These are phyloP conservation scores for Sitophilus oryzae DNA, from an alignment of 1,140 invertebrate species.

Conservation along the genomic window DNA sequence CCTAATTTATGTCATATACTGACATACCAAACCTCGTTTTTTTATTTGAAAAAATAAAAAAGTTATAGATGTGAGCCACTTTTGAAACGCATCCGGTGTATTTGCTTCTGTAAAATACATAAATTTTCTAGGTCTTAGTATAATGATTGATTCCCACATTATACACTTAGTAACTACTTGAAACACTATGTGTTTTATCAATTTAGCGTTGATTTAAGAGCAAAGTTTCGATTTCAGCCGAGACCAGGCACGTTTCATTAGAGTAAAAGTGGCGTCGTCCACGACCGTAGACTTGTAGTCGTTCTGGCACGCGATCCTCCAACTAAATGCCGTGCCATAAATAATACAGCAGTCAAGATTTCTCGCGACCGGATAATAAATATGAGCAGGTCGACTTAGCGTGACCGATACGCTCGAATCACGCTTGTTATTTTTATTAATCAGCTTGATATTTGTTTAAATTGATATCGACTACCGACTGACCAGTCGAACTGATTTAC, in stretches of 20 bases:
- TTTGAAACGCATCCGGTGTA: too few species aligned
- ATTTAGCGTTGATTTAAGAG: constrained; percentile 22
- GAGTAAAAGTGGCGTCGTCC: constrained; percentile 29
- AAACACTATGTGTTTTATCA: too few species aligned
- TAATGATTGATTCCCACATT: too few species aligned
- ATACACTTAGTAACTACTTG: too few species aligned
- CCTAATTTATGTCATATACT: too few species aligned
- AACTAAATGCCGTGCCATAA: constrained; percentile 34
- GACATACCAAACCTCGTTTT: too few species aligned
- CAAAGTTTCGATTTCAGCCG: constrained; percentile 9
- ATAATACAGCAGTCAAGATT: constrained; percentile 32
- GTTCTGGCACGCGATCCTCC: constrained; percentile 31
- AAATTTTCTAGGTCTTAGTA: too few species aligned
- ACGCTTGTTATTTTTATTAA: constrained; percentile 20
- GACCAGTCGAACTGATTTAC: neutral
- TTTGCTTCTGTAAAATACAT: too few species aligned
- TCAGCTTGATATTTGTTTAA: too few species aligned
- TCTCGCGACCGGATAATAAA: constrained; percentile 16
- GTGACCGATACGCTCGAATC: constrained; percentile 15
- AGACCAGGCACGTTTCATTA: constrained; percentile 30
- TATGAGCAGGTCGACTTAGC: constrained; percentile 16
- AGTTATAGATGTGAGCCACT: too few species aligned
- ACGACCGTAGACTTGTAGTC: too few species aligned
- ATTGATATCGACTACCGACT: constrained; percentile 4
- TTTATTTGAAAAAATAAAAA: too few species aligned